Evolutionary conservation across 2,797 vertebrate species (phyloP).

Genomic region (Neosalanx taihuensis): DNA sequence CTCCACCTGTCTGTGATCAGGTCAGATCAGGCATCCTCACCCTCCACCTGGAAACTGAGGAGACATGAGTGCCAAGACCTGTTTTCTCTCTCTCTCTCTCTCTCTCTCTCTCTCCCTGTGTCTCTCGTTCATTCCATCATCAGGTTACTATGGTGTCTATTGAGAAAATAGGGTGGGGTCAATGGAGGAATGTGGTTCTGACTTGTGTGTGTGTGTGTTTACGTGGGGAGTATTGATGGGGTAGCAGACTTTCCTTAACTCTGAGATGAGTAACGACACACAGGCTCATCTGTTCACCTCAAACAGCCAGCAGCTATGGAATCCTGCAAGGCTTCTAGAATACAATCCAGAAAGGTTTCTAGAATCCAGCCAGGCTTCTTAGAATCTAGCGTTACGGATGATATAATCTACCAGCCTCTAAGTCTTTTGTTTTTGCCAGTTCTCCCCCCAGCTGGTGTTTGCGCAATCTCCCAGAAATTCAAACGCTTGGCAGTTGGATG

Average conservation of each 20-base stretch:
- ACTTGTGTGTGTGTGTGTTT: too few relatives aligned
- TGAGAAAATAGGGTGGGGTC: conserved; percentile 6
- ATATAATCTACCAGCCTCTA: conserved; percentile 20
- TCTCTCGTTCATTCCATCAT: neutral
- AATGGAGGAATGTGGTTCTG: neutral
- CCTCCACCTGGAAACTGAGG: neutral
- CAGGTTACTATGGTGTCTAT: conserved; percentile 9
- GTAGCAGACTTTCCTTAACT: too few relatives aligned
- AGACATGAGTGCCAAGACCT: neutral
- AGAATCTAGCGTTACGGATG: neutral
- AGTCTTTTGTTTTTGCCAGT: conserved; percentile 35
- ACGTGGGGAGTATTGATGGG: too few relatives aligned
- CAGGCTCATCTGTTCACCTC: neutral
- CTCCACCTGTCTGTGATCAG: neutral
- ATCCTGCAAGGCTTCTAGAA: neutral
- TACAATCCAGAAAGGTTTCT: too few relatives aligned
- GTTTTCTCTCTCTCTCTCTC: neutral
- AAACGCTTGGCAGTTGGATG: conserved; percentile 17
- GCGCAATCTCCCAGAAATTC: conserved; percentile 51
- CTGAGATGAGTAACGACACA: neutral
- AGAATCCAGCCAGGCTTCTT: too few relatives aligned
- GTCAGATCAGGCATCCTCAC: neutral
- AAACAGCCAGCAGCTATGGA: neutral
- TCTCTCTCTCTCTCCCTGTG: too few relatives aligned
- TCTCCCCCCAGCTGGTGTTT: conserved; percentile 56